Base-by-base conservation (phyloP, 2,888 invertebrate genomes). In the Andrena hattorfiana region DNA sequence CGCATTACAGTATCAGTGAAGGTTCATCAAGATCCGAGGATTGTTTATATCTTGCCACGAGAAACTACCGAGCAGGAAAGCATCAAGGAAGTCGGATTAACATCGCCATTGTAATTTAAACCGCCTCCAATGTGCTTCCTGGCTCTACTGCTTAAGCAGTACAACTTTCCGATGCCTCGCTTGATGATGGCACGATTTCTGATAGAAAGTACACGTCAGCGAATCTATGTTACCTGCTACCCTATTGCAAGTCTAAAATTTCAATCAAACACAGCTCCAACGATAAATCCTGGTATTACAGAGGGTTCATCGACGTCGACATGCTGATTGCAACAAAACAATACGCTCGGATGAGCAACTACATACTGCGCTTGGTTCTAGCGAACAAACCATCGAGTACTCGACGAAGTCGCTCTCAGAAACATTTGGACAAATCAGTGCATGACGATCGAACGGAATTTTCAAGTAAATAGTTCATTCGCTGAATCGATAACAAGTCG, bases 401-500 rank as follows among this genome's bases (percentile, higher is more conserved):
- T 10, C 23, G 20, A 26, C 28, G 7, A 7, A 48, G 26, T 13
- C 10, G 13, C 32, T n/a, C 8, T 63, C 54, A 16, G 35, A 32
- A 48, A 59, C 23, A 66, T 78, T 72, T 48, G 68, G 60, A n/a
- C 30, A 10, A 42, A 7, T 8, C 35, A n/a, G 13, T 28, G 62
- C 5, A 5, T 13, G 23, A 16, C 16, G n/a, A 30, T 42, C 26
- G 28, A 32, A 49, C 20, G 62, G 63, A 68, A 83, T 66, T 67
- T 72, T 69, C 28, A 64, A 82, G 73, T 72, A 51, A 63, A 72
- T 76, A 76, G 81, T 82, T 83, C 70, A 60, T 67, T 54, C 54
- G 23, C 48, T 2, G 68, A 63, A 64, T 56, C 67, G 62, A 49
- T 48, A 35, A 64, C 77, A 60, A 75, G 51, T 56, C 72, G 56